These are phyloP conservation scores for Nebria brevicollis DNA, from an alignment of 2,888 invertebrate genomes.

Conservation along the genomic window DNA sequence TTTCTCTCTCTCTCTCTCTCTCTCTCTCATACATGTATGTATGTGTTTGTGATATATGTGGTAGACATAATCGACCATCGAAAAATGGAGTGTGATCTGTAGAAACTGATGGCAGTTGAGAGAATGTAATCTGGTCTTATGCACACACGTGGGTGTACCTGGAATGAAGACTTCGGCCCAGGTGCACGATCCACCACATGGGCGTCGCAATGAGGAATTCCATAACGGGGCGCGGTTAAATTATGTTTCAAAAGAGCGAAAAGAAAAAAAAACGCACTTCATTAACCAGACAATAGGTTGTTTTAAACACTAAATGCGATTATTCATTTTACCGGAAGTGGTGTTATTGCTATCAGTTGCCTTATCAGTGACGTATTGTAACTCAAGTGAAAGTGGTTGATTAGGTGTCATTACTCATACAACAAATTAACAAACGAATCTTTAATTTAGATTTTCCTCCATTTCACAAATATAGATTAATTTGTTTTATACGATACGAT, in stretches of 20 bases:
- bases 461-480: too few relatives aligned
- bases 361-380: neutral
- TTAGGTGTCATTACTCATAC: too few relatives aligned
- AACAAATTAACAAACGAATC: too few relatives aligned
- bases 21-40: too few relatives aligned
- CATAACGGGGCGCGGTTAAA: slow-evolving; percentile 20
- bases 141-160: slow-evolving; percentile 36
- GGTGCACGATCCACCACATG: slow-evolving; percentile 37
- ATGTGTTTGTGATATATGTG: neutral
- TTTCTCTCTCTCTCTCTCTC: too few relatives aligned
- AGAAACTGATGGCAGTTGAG: neutral
- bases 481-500: too few relatives aligned
- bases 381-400: neutral
- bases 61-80: neutral
- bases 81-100: neutral
- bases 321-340: neutral
- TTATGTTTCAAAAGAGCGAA: neutral
- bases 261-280: neutral
- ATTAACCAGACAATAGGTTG: too few relatives aligned
- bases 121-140: slow-evolving; percentile 4
- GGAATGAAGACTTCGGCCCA: slow-evolving; percentile 45
- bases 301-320: neutral
- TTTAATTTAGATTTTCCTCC: too few relatives aligned
- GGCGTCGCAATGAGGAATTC: slow-evolving; percentile 35
- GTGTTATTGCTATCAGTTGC: neutral